Percentiles rank a stretch among this genome's conserved stretches.
phyloP scores from a whole-genome alignment of 2,888 invertebrate genomes.

The Pecten maximus region DNA sequence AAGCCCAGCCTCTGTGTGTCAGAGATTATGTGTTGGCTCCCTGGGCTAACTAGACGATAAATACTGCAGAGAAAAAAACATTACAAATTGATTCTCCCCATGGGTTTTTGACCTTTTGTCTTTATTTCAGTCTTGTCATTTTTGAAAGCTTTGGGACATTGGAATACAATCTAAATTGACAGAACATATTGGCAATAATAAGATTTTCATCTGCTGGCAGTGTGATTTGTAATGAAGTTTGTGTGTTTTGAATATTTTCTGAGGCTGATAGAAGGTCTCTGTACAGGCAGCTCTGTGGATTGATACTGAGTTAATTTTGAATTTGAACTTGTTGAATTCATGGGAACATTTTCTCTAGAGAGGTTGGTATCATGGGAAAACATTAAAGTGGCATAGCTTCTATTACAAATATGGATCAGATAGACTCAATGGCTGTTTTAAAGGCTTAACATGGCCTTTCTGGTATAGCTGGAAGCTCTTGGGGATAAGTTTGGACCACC shows the following conservation, averaged over 20 bases:
- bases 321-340: neutral
- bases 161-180: neutral
- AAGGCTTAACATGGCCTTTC: conserved; percentile 4
- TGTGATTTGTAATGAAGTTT: neutral
- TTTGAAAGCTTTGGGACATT: neutral
- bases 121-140: neutral
- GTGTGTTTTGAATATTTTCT: neutral
- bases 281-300: neutral
- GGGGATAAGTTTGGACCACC: neutral
- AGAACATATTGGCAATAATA: neutral
- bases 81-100: neutral
- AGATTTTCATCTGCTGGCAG: neutral
- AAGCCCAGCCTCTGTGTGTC: no score
- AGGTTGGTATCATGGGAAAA: conserved; percentile 24
- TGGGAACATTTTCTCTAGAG: neutral
- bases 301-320: neutral
- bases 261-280: neutral
- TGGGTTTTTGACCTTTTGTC: neutral
- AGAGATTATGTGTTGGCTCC: no score
- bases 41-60: neutral
- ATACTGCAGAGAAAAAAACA: neutral
- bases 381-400: neutral
- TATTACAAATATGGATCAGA: conserved; percentile 13
- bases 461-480: neutral
- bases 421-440: neutral